Evolutionary conservation across 2,113 vertebrate genomes (phyloP).

Genomic region (Pholis gunnellus): DNA sequence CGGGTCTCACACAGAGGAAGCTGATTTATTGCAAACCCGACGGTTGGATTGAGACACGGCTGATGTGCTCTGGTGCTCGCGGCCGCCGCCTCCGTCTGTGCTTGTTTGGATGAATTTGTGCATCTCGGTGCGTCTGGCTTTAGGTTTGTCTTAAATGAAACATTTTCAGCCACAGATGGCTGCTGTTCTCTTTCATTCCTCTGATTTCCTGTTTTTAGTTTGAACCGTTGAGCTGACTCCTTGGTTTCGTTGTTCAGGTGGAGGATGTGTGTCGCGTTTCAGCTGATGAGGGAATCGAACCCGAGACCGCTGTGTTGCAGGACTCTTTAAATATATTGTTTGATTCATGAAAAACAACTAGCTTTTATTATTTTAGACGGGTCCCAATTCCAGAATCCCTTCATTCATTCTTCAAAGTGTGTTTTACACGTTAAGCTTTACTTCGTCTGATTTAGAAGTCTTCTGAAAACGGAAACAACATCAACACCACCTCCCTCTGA

Average conservation of each 20-base stretch:
- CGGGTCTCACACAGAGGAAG: background rate
- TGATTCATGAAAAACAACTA: too few species aligned
- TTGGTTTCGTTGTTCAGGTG: background rate
- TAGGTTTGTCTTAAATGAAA: background rate
- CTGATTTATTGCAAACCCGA: background rate
- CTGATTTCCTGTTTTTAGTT: background rate
- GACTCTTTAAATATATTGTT: background rate
- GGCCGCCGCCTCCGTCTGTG: background rate
- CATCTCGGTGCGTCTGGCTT: background rate
- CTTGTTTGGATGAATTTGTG: background rate
- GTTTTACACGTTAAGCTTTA: background rate
- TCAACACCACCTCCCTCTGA: background rate
- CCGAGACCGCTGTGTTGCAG: background rate
- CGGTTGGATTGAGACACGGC: conserved; percentile 1
- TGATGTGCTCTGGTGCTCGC: background rate
- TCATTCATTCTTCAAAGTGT: too few species aligned
- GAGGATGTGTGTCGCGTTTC: background rate
- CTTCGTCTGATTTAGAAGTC: background rate
- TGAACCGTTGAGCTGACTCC: background rate
- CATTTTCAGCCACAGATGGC: background rate
- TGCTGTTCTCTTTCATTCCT: background rate
- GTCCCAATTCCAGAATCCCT: too few species aligned
- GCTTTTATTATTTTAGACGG: too few species aligned
- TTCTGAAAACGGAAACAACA: background rate
- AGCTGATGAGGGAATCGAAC: background rate